A percentile compares a stretch with the other conserved stretches of the same genome.
These are phyloP conservation scores for Oscheius sp. DNA, from an alignment of 2,888 invertebrate species.

Conservation along the genomic window DNA sequence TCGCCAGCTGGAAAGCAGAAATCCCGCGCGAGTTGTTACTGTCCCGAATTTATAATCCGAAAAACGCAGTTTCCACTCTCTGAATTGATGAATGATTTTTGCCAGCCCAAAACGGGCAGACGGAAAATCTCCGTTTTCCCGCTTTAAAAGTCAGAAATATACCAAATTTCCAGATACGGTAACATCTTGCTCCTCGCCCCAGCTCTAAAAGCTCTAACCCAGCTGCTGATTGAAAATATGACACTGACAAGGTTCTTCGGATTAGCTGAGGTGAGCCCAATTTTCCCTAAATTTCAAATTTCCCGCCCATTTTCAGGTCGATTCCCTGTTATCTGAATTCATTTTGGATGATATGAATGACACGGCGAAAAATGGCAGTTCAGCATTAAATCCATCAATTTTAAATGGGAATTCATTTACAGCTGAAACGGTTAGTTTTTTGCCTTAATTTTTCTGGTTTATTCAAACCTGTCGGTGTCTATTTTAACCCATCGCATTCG, in stretches of 20 bases:
- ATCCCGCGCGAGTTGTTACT: no score
- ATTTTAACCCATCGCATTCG: no score
- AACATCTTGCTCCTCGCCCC: conserved; percentile 70
- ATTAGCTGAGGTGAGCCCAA: conserved; percentile 63
- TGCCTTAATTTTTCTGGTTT: no score
- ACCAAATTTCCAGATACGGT: conserved; percentile 56
- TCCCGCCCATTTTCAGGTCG: conserved; percentile 50
- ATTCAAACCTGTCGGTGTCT: no score
- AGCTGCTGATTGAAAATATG: conserved; percentile 72
- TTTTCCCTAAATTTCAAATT: not conserved
- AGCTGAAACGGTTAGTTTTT: not conserved
- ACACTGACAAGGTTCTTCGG: conserved; percentile 72
- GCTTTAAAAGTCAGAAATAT: no score
- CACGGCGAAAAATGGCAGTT: conserved; percentile 38
- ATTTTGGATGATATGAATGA: conserved; percentile 71
- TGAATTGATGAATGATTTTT: no score
- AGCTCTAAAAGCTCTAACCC: conserved; percentile 71
- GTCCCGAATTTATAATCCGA: no score
- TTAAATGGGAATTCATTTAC: conserved; percentile 18
- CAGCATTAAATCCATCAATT: conserved; percentile 43
- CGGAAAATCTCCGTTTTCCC: no score
- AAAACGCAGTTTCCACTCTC: no score
- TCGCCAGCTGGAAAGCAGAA: no score
- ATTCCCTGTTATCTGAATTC: conserved; percentile 70
- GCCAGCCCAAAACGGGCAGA: no score